phyloP scores from a whole-genome alignment of 2,888 invertebrate genomes.

The Cecidostiba fungosa region DNA sequence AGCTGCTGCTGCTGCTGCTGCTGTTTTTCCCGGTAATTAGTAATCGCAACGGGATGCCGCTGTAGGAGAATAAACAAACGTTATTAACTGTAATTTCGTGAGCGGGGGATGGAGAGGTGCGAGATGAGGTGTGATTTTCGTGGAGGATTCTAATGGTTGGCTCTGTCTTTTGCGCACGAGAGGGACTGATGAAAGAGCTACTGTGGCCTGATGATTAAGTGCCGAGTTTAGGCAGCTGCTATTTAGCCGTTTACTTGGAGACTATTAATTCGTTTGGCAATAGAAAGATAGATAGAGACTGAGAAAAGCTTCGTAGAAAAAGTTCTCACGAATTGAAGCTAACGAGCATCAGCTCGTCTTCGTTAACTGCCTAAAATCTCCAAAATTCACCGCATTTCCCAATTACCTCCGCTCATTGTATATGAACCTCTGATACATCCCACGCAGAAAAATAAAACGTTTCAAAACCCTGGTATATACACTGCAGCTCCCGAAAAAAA shows the following conservation, averaged over 20 bases:
- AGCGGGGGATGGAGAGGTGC: neutral
- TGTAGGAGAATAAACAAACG: slow-evolving; percentile 48
- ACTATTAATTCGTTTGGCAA: neutral
- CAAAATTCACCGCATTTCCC: slow-evolving; percentile 2
- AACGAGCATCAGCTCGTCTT: neutral
- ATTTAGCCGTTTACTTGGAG: neutral
- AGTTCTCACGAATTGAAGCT: neutral
- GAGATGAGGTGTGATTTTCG: neutral
- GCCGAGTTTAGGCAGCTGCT: neutral
- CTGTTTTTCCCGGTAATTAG: slow-evolving; percentile 49
- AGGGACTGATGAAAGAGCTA: neutral
- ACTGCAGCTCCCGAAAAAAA: neutral
- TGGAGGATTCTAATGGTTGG: neutral
- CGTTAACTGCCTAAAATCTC: neutral
- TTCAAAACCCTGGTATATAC: neutral
- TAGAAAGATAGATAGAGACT: neutral
- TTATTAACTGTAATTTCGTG: slow-evolving; percentile 58
- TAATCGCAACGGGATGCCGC: slow-evolving; percentile 55
- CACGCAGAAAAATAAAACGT: neutral
- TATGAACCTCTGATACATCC: neutral
- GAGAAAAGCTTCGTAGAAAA: neutral
- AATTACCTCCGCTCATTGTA: neutral
- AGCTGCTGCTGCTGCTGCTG: slow-evolving; percentile 5
- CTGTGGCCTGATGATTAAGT: neutral
- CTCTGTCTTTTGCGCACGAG: too few relatives aligned